These are phyloP conservation scores for Drosophila flavopinicola DNA, from an alignment of 2,888 invertebrate genomes.

Conservation along the genomic window DNA sequence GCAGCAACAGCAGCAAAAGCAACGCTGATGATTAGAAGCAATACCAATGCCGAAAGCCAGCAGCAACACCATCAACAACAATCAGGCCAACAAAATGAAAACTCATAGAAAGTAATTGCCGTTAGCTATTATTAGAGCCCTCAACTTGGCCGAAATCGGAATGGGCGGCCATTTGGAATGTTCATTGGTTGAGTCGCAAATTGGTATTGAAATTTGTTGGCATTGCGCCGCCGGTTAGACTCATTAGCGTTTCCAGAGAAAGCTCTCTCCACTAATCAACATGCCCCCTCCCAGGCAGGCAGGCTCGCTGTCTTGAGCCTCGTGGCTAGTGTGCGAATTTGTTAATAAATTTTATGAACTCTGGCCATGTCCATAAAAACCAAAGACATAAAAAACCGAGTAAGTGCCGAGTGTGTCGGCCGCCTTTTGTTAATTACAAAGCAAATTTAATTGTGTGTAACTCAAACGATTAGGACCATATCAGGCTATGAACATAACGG, in stretches of 20 bases:
- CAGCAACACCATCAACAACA: slow-evolving; percentile 15
- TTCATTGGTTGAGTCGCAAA: slow-evolving; percentile 46
- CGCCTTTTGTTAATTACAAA: slow-evolving; percentile 71
- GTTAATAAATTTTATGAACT: slow-evolving; percentile 71
- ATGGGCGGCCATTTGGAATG: slow-evolving; percentile 45
- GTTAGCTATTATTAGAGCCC: slow-evolving; percentile 62
- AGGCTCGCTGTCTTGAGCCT: background rate
- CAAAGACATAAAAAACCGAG: slow-evolving; percentile 61
- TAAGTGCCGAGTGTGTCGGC: slow-evolving; percentile 30
- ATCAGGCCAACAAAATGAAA: slow-evolving; percentile 35
- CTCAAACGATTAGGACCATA: slow-evolving; percentile 67
- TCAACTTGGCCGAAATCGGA: slow-evolving; percentile 43
- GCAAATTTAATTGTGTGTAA: slow-evolving; percentile 78
- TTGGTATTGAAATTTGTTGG: slow-evolving; percentile 66
- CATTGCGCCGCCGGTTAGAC: slow-evolving; percentile 40
- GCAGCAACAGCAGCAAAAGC: slow-evolving; percentile 49
- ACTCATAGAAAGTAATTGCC: slow-evolving; percentile 67
- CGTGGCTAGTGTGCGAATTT: slow-evolving; percentile 61
- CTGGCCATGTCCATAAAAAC: slow-evolving; percentile 62
- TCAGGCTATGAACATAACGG: slow-evolving; percentile 37
- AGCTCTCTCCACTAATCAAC: slow-evolving; percentile 50
- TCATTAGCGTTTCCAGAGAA: slow-evolving; percentile 48
- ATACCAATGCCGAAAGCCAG: background rate
- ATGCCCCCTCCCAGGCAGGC: slow-evolving; percentile 9
- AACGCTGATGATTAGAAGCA: slow-evolving; percentile 14